Evolutionary conservation across 2,113 vertebrate species (phyloP).

Genomic region (Seriola rivoliana): DNA sequence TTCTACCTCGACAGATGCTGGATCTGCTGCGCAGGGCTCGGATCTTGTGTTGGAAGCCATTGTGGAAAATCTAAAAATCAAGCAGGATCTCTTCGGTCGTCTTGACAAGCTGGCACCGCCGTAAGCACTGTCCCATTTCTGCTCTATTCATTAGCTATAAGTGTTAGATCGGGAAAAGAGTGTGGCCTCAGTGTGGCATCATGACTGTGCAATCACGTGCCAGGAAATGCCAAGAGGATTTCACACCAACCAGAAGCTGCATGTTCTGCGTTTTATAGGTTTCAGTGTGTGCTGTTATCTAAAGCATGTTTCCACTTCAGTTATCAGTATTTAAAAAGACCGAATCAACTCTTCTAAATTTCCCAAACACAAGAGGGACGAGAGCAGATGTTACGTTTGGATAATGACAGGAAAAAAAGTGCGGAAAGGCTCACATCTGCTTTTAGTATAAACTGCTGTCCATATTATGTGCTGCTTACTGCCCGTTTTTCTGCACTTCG

Average conservation of each 20-base stretch:
- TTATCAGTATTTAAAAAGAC: background rate
- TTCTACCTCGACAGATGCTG: constrained; percentile 88
- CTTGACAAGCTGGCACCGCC: constrained; percentile 94
- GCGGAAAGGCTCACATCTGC: background rate
- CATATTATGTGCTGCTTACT: background rate
- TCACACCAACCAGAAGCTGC: background rate
- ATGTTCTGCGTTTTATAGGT: background rate
- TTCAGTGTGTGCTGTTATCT: background rate
- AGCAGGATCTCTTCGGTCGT: constrained; percentile 90
- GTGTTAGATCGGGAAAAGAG: background rate
- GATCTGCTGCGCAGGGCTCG: constrained; percentile 85
- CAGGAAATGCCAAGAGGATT: background rate
- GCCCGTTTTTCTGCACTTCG: constrained; percentile 7
- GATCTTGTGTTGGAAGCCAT: constrained; percentile 97
- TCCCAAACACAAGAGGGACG: background rate
- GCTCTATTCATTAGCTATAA: background rate
- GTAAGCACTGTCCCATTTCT: constrained; percentile 79
- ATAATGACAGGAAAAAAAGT: background rate
- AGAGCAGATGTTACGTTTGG: background rate
- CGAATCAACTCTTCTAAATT: background rate
- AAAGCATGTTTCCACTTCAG: background rate
- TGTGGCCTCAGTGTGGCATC: background rate
- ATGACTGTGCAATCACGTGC: no score
- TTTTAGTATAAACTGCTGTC: background rate
- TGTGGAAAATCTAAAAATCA: constrained; percentile 92